Evolutionary conservation across 2,113 vertebrate species (phyloP).

Genomic region (Pitta sordida): DNA sequence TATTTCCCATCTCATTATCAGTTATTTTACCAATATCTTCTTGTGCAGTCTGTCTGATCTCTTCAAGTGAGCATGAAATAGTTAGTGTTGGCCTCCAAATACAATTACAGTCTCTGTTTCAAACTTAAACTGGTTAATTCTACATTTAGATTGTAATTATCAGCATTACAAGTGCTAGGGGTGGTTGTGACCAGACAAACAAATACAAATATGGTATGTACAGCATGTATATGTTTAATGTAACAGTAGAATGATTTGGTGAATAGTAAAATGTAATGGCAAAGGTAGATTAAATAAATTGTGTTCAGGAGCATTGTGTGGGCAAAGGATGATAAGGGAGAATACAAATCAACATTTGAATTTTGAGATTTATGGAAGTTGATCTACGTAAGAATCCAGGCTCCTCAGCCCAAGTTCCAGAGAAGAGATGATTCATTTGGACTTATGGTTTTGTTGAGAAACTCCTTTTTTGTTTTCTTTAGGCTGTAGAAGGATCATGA

Average conservation of each 20-base stretch:
- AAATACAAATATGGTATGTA: no score
- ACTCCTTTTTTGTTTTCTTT: background rate
- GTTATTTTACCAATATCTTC: slow-evolving; percentile 47
- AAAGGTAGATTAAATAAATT: background rate
- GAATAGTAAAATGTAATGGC: background rate
- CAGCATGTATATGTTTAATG: background rate
- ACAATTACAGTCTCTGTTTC: slow-evolving; percentile 55
- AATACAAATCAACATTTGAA: background rate
- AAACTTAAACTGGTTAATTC: slow-evolving; percentile 30
- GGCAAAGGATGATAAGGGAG: background rate
- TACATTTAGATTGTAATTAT: slow-evolving; percentile 47
- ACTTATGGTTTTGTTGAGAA: background rate
- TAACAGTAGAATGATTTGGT: background rate
- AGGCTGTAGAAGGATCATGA: background rate
- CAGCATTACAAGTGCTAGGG: background rate
- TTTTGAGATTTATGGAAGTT: background rate
- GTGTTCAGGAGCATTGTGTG: background rate
- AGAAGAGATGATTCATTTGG: background rate
- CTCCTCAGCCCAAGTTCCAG: background rate
- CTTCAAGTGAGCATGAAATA: slow-evolving; percentile 47
- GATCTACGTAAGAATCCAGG: background rate
- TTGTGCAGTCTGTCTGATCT: slow-evolving; percentile 45
- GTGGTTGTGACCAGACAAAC: background rate
- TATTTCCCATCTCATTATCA: slow-evolving; percentile 63
- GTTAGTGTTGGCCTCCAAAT: slow-evolving; percentile 38